Percentiles rank a stretch among this genome's conserved stretches.
These are phyloP conservation scores for Macrotis lagotis DNA, from an alignment of 2,113 vertebrate genomes.

Conservation along the genomic window DNA sequence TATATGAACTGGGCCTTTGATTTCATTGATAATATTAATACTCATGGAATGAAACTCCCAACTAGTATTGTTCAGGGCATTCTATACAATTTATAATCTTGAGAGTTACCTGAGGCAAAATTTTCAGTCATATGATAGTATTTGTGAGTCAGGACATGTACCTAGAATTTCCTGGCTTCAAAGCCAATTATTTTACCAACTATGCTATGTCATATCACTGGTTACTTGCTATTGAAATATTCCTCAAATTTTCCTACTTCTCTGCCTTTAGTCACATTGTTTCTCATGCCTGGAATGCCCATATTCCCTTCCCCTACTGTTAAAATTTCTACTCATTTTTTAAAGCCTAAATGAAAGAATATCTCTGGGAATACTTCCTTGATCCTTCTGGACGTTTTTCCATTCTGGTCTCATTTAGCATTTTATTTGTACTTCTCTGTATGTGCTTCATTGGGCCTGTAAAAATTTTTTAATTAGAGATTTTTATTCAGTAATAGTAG, in stretches of 20 bases:
- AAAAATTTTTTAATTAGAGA: background rate
- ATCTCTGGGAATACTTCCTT: background rate
- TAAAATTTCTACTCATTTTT: background rate
- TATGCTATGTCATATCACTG: background rate
- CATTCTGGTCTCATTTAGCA: background rate
- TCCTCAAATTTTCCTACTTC: background rate
- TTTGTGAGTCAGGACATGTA: background rate
- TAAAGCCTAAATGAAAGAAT: background rate
- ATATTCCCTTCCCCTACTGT: background rate
- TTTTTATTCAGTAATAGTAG: too few relatives aligned
- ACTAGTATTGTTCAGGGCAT: background rate
- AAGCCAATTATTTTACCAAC: background rate
- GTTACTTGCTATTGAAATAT: background rate
- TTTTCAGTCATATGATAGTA: background rate
- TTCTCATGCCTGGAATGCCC: background rate
- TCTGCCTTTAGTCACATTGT: background rate
- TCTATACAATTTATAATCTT: background rate
- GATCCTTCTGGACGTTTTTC: background rate
- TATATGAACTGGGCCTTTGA: background rate
- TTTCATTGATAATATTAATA: background rate
- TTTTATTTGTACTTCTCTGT: background rate
- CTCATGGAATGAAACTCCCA: background rate
- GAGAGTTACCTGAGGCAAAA: background rate
- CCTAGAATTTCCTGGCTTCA: background rate
- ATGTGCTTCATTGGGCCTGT: background rate